A percentile compares a stretch with the other conserved stretches of the same genome.
phyloP scores from a whole-genome alignment of 2,113 vertebrate genomes.

The Vireo altiloquus region DNA sequence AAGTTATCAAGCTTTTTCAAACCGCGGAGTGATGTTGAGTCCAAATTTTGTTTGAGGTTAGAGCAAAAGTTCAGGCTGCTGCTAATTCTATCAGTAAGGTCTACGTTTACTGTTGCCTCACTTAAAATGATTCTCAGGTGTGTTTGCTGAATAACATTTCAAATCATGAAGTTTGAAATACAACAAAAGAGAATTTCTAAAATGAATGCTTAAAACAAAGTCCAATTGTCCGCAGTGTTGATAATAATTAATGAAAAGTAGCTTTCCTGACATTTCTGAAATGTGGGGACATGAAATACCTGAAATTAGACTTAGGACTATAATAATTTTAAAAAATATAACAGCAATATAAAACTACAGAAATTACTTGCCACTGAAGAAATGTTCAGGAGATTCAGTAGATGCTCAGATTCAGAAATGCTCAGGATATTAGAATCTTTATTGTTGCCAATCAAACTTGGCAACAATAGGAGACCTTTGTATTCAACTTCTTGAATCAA shows the following conservation, averaged over 20 bases:
- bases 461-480: not conserved
- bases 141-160: not conserved
- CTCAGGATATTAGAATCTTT: no score
- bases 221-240: not conserved
- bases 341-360: not conserved
- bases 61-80: constrained; percentile 27
- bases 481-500: not conserved
- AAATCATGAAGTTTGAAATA: not conserved
- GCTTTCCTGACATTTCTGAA: not conserved
- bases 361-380: not conserved
- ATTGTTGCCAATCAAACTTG: no score
- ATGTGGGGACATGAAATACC: not conserved
- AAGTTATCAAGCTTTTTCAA: not conserved
- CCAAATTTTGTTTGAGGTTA: not conserved
- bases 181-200: not conserved
- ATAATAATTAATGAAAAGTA: not conserved
- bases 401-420: no score
- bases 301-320: not conserved
- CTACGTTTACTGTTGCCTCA: not conserved
- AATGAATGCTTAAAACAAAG: not conserved
- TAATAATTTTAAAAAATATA: not conserved
- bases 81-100: not conserved
- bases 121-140: not conserved
- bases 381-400: not conserved
- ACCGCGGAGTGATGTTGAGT: not conserved